phyloP scores from a whole-genome alignment of 2,113 vertebrate genomes.

The Coryphaenoides rupestris region DNA sequence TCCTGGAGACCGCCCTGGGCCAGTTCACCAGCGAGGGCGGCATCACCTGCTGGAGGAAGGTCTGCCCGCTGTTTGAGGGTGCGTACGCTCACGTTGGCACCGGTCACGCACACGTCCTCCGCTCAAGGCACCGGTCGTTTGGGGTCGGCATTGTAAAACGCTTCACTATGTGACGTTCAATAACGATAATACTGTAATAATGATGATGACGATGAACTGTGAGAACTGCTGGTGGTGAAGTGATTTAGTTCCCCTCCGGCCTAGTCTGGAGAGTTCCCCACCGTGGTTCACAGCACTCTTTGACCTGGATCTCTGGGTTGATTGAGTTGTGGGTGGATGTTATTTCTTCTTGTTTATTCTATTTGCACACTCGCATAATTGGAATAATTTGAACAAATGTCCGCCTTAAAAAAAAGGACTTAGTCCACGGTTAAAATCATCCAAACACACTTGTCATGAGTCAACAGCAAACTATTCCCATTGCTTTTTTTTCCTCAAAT shows the following conservation, averaged over 20 bases:
- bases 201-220: not conserved
- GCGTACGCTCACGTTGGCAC: conserved; percentile 25
- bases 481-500: not conserved
- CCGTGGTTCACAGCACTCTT: no score
- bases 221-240: not conserved
- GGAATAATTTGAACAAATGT: no score
- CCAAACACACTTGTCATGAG: no score
- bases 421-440: no score
- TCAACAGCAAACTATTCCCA: no score
- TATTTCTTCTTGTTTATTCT: not conserved
- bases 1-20: conserved; percentile 95
- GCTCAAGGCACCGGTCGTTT: no score
- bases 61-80: conserved; percentile 98
- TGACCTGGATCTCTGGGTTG: no score
- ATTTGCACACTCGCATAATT: not conserved
- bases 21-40: conserved; percentile 98
- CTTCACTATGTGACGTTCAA: not conserved
- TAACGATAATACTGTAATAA: not conserved
- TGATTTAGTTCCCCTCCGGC: not conserved
- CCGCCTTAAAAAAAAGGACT: no score
- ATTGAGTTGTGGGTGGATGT: no score
- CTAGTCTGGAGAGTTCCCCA: no score
- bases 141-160: no score
- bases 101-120: no score
- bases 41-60: conserved; percentile 97